phyloP scores from a whole-genome alignment of 2,113 vertebrate genomes.

The Megaceryle torquata region DNA sequence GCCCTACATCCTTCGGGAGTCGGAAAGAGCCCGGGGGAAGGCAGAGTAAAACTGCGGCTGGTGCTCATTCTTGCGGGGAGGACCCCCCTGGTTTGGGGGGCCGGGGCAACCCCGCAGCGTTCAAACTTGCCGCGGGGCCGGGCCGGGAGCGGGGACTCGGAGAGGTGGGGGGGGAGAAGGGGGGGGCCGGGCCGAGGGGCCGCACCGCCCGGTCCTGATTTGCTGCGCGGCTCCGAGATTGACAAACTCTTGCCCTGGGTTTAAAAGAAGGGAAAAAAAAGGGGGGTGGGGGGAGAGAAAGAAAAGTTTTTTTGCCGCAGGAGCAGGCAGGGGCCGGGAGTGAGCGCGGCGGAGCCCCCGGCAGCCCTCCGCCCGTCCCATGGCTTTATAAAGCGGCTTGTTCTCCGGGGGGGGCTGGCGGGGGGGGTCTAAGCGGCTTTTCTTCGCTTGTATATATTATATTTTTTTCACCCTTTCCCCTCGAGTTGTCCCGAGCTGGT shows the following conservation, averaged over 20 bases:
- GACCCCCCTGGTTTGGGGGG: not conserved
- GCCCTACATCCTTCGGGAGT: too few species aligned
- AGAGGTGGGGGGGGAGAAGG: too few species aligned
- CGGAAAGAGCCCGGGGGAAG: too few species aligned
- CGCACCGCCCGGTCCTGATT: too few species aligned
- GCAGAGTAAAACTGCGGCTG: too few species aligned
- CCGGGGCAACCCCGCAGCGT: not conserved
- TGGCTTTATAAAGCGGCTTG: constrained; percentile 66
- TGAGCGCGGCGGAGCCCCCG: constrained; percentile 33
- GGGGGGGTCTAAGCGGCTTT: not conserved
- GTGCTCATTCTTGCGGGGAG: not conserved
- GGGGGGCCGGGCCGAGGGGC: too few species aligned
- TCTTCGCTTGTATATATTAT: not conserved
- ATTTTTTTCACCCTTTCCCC: not conserved
- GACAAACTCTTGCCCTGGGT: too few species aligned
- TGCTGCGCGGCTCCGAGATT: too few species aligned
- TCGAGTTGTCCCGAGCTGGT: not conserved
- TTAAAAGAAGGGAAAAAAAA: not conserved
- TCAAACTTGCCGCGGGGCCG: not conserved
- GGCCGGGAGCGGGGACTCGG: not conserved
- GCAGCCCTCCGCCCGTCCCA: constrained; percentile 38
- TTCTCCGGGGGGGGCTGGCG: constrained; percentile 41
- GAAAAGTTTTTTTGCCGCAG: constrained; percentile 60
- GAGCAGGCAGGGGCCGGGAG: constrained; percentile 58
- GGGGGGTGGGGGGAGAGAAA: not conserved